These are phyloP conservation scores for Saxidomus purpurata DNA, from an alignment of 1,140 invertebrate genomes.

Conservation along the genomic window DNA sequence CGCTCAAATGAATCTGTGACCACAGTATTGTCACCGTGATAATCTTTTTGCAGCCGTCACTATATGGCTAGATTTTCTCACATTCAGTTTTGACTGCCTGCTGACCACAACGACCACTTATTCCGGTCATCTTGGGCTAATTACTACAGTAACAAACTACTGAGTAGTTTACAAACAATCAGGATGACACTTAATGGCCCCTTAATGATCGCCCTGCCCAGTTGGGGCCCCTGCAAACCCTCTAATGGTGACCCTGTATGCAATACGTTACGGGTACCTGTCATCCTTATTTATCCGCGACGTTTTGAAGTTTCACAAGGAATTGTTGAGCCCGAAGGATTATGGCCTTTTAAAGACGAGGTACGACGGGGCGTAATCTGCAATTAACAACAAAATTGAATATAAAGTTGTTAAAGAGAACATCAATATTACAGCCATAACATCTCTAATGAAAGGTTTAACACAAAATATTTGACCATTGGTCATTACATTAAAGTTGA, in stretches of 20 bases:
- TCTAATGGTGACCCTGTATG: constrained; percentile 42
- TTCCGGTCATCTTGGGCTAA: constrained; percentile 57
- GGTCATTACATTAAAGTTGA: constrained; percentile 65
- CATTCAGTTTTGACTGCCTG: constrained; percentile 49
- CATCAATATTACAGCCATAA: constrained; percentile 49
- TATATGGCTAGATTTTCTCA: constrained; percentile 40
- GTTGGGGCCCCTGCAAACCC: constrained; percentile 17
- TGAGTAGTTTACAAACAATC: constrained; percentile 64
- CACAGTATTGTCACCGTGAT: not conserved
- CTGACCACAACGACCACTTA: constrained; percentile 37
- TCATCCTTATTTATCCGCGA: constrained; percentile 35
- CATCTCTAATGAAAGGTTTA: constrained; percentile 64
- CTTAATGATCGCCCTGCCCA: constrained; percentile 58
- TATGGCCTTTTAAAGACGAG: constrained; percentile 42
- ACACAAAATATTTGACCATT: constrained; percentile 62
- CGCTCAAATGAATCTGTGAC: not conserved
- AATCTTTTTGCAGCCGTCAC: not conserved
- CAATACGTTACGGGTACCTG: constrained; percentile 61
- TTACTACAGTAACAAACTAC: constrained; percentile 7
- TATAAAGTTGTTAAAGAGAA: constrained; percentile 66
- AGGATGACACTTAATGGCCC: constrained; percentile 65
- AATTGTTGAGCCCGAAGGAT: constrained; percentile 5
- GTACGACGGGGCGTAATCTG: constrained; percentile 3
- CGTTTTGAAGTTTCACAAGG: constrained; percentile 22
- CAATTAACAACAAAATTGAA: constrained; percentile 66